Percentiles rank a stretch among this genome's conserved stretches.
phyloP scores from a whole-genome alignment of 2,888 invertebrate genomes.

The Ariolimax columbianus region DNA sequence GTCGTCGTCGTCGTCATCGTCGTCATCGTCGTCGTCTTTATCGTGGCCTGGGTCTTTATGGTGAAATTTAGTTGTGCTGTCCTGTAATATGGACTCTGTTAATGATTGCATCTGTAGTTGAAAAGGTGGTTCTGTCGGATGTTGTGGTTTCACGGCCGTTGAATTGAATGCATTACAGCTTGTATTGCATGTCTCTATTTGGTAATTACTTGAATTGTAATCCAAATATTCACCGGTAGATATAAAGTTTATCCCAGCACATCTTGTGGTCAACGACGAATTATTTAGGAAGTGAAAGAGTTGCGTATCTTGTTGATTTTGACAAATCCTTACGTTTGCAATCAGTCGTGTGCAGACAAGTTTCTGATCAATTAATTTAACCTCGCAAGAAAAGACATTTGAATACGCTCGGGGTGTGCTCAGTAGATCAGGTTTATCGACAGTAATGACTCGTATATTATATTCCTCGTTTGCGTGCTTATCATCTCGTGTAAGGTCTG shows the following conservation, averaged over 20 bases:
- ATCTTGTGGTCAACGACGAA: neutral
- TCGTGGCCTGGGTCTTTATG: neutral
- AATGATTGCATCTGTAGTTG: neutral
- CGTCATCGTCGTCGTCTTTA: neutral
- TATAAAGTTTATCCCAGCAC: neutral
- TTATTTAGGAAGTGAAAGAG: neutral
- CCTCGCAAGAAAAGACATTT: neutral
- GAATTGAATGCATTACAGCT: neutral
- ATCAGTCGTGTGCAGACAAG: neutral
- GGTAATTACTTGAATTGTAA: neutral
- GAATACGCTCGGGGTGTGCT: neutral
- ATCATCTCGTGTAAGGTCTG: neutral
- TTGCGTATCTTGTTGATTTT: neutral
- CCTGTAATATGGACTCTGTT: neutral
- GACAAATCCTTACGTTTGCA: neutral
- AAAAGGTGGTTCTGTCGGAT: neutral
- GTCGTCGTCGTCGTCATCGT: neutral
- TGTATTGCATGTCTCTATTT: neutral
- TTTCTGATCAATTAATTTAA: neutral
- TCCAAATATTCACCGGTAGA: neutral
- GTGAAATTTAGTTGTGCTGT: neutral
- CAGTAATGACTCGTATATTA: neutral
- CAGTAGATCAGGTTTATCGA: neutral
- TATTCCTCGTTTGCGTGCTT: neutral
- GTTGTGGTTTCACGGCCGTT: neutral